phyloP scores from a whole-genome alignment of 2,113 vertebrate species.

The Callospermophilus lateralis region DNA sequence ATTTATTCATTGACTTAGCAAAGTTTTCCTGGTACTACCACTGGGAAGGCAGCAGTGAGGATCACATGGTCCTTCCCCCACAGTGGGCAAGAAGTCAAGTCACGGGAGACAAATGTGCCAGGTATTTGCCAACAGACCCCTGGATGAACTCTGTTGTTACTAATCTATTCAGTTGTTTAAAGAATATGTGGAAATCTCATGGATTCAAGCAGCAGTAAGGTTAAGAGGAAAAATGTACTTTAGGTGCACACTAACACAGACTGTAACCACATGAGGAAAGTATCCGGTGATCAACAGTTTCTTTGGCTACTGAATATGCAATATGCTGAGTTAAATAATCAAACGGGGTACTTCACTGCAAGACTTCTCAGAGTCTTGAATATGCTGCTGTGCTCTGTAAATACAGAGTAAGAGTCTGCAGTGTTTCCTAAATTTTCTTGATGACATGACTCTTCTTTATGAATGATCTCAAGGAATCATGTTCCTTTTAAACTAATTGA shows the following conservation, averaged over 20 bases:
- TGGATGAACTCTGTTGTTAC: neutral
- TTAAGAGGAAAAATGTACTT: neutral
- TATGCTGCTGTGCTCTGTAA: neutral
- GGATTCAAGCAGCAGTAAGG: neutral
- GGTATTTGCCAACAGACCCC: neutral
- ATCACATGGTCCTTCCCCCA: neutral
- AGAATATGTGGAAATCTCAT: neutral
- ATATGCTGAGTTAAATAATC: neutral
- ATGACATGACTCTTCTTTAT: neutral
- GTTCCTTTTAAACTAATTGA: constrained; percentile 33
- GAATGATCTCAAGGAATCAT: constrained; percentile 10
- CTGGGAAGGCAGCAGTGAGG: neutral
- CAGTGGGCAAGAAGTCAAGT: neutral
- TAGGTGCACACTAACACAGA: neutral
- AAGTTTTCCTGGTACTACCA: neutral
- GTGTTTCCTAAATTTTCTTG: neutral
- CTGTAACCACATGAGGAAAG: neutral
- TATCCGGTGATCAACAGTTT: neutral
- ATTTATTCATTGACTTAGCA: neutral
- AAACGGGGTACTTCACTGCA: neutral
- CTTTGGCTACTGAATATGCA: neutral
- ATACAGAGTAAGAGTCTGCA: neutral
- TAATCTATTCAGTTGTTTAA: neutral
- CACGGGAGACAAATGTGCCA: neutral
- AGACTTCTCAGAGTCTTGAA: neutral